These are phyloP conservation scores for Manduca sexta DNA, from an alignment of 1,140 invertebrate species.

Conservation along the genomic window DNA sequence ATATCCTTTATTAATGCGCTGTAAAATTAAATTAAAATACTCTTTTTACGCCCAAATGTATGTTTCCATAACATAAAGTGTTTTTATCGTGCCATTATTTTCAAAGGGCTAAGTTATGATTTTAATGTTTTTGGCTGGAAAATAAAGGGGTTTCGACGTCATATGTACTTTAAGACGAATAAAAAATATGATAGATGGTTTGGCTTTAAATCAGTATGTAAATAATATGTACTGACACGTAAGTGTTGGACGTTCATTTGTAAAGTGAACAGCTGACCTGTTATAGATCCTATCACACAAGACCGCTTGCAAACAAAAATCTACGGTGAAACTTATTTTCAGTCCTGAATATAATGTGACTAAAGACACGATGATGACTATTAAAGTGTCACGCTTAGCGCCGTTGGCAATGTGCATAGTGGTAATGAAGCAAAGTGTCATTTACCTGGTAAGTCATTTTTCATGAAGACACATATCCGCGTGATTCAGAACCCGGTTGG, in stretches of 20 bases:
- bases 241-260: too few species aligned
- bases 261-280: too few species aligned
- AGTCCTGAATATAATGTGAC: too few species aligned
- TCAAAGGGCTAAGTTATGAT: constrained; percentile 4
- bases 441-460: constrained; percentile 41
- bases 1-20: constrained; percentile 22
- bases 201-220: too few species aligned
- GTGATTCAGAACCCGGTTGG: constrained; percentile 37
- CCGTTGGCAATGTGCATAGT: constrained; percentile 6
- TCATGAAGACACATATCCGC: constrained; percentile 19
- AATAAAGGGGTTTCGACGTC: too few species aligned
- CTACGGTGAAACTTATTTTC: too few species aligned
- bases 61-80: constrained; percentile 24
- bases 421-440: constrained; percentile 11
- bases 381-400: background rate
- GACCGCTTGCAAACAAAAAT: too few species aligned
- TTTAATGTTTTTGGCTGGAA: background rate
- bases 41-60: constrained; percentile 24
- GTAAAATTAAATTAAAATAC: constrained; percentile 29
- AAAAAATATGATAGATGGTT: too few species aligned
- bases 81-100: constrained; percentile 8
- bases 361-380: too few species aligned
- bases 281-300: too few species aligned
- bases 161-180: too few species aligned
- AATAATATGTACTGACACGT: too few species aligned